phyloP scores from a whole-genome alignment of 2,888 invertebrate genomes.

The Lissocephala sabroskyi region DNA sequence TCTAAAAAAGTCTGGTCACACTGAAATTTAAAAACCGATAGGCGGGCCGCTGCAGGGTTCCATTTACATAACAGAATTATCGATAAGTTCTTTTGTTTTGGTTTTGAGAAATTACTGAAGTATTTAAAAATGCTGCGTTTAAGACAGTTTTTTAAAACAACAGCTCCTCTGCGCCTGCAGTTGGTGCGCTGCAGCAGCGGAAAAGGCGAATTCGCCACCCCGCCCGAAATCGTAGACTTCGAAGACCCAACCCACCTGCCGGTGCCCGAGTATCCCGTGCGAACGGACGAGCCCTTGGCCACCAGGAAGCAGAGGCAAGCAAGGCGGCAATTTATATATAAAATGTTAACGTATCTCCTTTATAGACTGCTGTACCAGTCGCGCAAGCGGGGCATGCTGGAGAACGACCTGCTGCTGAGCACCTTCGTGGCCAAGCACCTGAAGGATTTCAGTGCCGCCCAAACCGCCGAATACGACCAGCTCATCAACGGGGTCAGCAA shows the following conservation, averaged over 20 bases:
- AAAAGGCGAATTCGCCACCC: slow-evolving; percentile 25
- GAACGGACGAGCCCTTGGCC: slow-evolving; percentile 77
- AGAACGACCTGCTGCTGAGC: slow-evolving; percentile 92
- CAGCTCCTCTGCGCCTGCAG: no score
- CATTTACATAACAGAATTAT: no score
- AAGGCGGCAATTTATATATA: background rate
- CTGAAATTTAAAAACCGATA: no score
- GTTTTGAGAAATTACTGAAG: no score
- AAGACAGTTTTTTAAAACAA: no score
- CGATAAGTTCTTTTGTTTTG: no score
- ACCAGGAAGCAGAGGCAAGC: slow-evolving; percentile 78
- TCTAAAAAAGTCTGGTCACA: no score
- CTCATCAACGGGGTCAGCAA: slow-evolving; percentile 94
- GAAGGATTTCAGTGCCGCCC: slow-evolving; percentile 78
- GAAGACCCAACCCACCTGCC: slow-evolving; percentile 68
- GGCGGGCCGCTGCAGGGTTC: no score
- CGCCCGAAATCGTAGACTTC: slow-evolving; percentile 56
- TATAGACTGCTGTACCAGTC: slow-evolving; percentile 92
- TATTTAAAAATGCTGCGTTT: slow-evolving; percentile 43
- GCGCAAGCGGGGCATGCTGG: slow-evolving; percentile 95
- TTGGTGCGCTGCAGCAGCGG: slow-evolving; percentile 28
- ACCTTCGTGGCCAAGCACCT: slow-evolving; percentile 92
- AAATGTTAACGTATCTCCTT: no score
- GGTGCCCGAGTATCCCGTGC: slow-evolving; percentile 77
- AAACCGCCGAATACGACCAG: slow-evolving; percentile 86